Conservation (phyloP, 1,140 invertebrate genomes). For the Macrotrachela quadricornifera region DNA sequence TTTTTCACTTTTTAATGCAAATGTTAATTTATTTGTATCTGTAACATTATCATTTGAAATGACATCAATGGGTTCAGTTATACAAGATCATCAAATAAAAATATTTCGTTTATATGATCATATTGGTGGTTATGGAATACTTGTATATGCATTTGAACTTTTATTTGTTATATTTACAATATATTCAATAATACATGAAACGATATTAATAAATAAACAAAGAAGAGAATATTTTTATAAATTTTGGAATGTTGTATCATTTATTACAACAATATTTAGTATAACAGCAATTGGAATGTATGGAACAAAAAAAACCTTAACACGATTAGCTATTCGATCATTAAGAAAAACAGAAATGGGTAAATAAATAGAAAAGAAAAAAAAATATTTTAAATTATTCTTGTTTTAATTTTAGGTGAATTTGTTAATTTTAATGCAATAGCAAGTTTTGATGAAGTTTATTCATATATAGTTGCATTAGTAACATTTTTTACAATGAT, state of each 20-base stretch:
- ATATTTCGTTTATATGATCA: constrained; percentile 26
- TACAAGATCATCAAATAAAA: constrained; percentile 13
- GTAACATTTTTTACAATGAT: constrained; percentile 34
- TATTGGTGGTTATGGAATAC: constrained; percentile 23
- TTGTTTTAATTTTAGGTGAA: constrained; percentile 26
- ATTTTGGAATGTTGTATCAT: constrained; percentile 34
- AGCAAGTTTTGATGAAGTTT: constrained; percentile 33
- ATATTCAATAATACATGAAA: constrained; percentile 22
- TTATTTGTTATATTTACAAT: constrained; percentile 22
- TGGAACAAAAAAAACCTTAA: constrained; percentile 29
- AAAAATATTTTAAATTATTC: too few species aligned
- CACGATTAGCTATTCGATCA: constrained; percentile 23
- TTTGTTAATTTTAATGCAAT: constrained; percentile 35
- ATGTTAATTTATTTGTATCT: constrained; percentile 12
- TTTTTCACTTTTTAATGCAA: constrained; percentile 13
- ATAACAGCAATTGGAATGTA: constrained; percentile 31
- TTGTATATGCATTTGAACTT: constrained; percentile 24
- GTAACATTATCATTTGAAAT: constrained; percentile 12
- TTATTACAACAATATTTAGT: constrained; percentile 26
- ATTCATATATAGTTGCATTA: constrained; percentile 27
- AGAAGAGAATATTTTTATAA: constrained; percentile 27
- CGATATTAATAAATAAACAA: constrained; percentile 20
- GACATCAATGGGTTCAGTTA: constrained; percentile 13
- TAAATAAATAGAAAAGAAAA: too few species aligned
- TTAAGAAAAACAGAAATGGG: constrained; percentile 21